phyloP scores from a whole-genome alignment of 2,797 vertebrate genomes.

The Phrynocephalus forsythii region DNA sequence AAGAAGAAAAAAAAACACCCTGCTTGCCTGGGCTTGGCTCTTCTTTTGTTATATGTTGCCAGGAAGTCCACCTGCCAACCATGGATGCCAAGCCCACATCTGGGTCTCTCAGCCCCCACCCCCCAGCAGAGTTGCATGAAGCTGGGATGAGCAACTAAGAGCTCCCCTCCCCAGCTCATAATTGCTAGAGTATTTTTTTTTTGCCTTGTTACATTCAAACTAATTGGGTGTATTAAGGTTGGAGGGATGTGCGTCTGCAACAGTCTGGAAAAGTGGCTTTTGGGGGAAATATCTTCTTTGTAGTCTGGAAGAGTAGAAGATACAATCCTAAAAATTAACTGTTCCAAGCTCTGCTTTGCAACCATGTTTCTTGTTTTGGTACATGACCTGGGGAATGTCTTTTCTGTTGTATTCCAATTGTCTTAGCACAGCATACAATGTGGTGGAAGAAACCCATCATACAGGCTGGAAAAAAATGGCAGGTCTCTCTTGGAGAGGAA shows the following conservation, averaged over 20 bases:
- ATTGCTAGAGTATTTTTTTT: not conserved
- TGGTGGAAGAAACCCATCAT: not conserved
- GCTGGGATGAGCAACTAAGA: accelerated
- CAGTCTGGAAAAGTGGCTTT: too few species aligned
- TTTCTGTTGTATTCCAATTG: not conserved
- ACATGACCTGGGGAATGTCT: not conserved
- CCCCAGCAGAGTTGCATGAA: not conserved
- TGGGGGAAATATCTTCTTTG: too few species aligned
- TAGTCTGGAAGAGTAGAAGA: too few species aligned
- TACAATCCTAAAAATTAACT: too few species aligned
- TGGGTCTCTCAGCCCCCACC: not conserved
- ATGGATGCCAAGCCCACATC: not conserved
- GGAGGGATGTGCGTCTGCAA: not conserved
- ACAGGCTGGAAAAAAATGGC: not conserved
- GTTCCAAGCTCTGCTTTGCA: too few species aligned
- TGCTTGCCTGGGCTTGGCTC: not conserved
- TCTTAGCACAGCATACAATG: not conserved
- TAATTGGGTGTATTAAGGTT: accelerated
- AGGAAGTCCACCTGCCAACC: not conserved
- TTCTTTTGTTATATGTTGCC: not conserved
- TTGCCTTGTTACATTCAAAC: accelerated
- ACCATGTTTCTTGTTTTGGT: not conserved
- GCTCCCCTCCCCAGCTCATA: not conserved
- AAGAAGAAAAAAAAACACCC: not conserved
- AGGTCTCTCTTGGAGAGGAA: not conserved